Evolutionary conservation across 2,113 vertebrate genomes (phyloP), one percentile per base, ranked within the genome.

Genomic region (Sorex fumeus): DNA sequence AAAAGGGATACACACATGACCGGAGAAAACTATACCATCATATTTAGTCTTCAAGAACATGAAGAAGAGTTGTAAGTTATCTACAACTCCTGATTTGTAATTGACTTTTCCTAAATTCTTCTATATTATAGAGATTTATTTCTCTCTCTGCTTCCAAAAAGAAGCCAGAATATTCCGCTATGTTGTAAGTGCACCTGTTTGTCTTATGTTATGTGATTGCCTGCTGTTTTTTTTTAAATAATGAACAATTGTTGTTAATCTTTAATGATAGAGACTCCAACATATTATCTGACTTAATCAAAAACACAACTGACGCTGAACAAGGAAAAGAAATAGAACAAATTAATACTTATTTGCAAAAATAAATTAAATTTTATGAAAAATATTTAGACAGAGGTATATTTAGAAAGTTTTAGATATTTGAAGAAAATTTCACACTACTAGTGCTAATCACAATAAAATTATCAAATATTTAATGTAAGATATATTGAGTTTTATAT

Each of bases 321-420:
- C 85, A 9, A 23, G 72, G 74, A 81, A 66, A 40, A 64, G n/a
- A n/a, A 69, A 77, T 50, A 27, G 3, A 92, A 87, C 66, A 57
- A 53, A 28, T 53, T 2, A 90, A 27, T 72, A 27, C 62, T 78
- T 77, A n/a, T 34, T 36, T 27, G 43, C 6, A 47, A 74, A 93
- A 88, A 4, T 11, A 47, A 36, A 74, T 28, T 6, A 0, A 60
- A 30, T 47, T 36, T 91, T 64, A 23, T 77, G 32, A 50, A 90
- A 89, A 36, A 47, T 76, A 1, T 64, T 81, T 32, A 6, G 36
- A 3, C 84, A 5, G 62, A 50, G 34, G 7, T n/a, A n/a, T n/a
- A 25, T 72, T 66, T 72, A 16, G n/a, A n/a, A 67, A 86, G 47
- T 64, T 25, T 11, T 40, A 40, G 40, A 40, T 4, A 40, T 40